These are phyloP conservation scores for Scomber japonicus DNA, from an alignment of 2,113 vertebrate species.

Conservation along the genomic window DNA sequence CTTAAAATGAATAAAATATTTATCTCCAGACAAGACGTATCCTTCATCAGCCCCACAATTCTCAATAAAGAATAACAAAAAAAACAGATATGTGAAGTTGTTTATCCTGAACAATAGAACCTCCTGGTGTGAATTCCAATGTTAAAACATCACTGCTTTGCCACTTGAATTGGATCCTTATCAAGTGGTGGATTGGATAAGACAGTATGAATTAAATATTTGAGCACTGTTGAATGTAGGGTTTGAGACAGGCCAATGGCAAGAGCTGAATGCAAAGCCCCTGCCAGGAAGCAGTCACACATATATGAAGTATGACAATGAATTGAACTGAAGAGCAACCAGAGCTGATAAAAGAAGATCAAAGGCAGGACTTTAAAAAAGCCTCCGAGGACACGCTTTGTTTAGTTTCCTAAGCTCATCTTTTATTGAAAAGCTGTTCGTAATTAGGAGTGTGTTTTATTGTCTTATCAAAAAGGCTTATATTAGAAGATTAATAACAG, in stretches of 20 bases:
- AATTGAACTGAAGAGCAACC: slow-evolving; percentile 55
- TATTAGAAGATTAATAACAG: slow-evolving; percentile 60
- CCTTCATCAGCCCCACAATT: slow-evolving; percentile 20
- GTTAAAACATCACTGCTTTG: slow-evolving; percentile 31
- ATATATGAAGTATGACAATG: slow-evolving; percentile 70
- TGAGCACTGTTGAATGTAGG: slow-evolving; percentile 55
- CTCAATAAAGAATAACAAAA: slow-evolving; percentile 29
- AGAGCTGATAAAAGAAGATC: slow-evolving; percentile 64
- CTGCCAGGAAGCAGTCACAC: slow-evolving; percentile 70
- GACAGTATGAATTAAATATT: slow-evolving; percentile 73
- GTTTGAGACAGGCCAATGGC: slow-evolving; percentile 64
- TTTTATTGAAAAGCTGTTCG: slow-evolving; percentile 75
- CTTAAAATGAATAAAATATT: slow-evolving; percentile 51
- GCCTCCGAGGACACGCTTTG: slow-evolving; percentile 72
- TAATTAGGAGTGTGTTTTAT: slow-evolving; percentile 71
- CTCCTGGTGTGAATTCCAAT: slow-evolving; percentile 39
- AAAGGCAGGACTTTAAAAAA: slow-evolving; percentile 68
- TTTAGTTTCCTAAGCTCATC: slow-evolving; percentile 74
- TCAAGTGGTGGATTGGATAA: slow-evolving; percentile 60
- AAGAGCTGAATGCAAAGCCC: slow-evolving; percentile 57
- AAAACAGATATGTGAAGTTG: slow-evolving; percentile 44
- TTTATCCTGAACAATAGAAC: slow-evolving; percentile 46
- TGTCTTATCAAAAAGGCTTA: slow-evolving; percentile 66
- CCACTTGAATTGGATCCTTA: slow-evolving; percentile 58
- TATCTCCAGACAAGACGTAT: slow-evolving; percentile 35